Conservation (phyloP, 2,113 vertebrate species). For the Bungarus multicinctus region DNA sequence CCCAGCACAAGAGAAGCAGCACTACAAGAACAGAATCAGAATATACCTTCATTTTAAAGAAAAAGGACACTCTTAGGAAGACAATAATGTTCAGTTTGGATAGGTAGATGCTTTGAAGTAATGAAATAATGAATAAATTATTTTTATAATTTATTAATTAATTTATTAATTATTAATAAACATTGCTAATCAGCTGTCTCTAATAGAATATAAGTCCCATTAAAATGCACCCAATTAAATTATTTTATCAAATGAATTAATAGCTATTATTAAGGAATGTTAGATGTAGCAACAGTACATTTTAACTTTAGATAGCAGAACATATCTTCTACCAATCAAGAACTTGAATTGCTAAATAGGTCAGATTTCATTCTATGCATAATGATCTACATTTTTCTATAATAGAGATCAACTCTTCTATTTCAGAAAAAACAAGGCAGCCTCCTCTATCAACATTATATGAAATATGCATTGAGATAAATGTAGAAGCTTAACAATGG, state of each 20-base stretch:
- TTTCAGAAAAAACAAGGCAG: background rate
- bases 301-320: background rate
- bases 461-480: background rate
- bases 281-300: background rate
- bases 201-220: background rate
- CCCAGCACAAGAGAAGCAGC: background rate
- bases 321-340: background rate
- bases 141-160: too few relatives aligned
- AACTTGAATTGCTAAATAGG: background rate
- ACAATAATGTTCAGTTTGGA: background rate
- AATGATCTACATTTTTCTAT: background rate
- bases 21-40: background rate
- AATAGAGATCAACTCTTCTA: background rate
- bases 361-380: background rate
- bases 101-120: background rate
- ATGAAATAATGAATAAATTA: too few relatives aligned
- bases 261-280: background rate
- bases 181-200: background rate
- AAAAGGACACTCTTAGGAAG: background rate
- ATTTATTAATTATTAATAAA: too few relatives aligned
- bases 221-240: background rate
- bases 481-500: background rate
- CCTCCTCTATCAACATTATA: background rate
- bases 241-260: background rate
- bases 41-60: background rate